phyloP scores from a whole-genome alignment of 2,888 invertebrate species.

The Aromia moschata region DNA sequence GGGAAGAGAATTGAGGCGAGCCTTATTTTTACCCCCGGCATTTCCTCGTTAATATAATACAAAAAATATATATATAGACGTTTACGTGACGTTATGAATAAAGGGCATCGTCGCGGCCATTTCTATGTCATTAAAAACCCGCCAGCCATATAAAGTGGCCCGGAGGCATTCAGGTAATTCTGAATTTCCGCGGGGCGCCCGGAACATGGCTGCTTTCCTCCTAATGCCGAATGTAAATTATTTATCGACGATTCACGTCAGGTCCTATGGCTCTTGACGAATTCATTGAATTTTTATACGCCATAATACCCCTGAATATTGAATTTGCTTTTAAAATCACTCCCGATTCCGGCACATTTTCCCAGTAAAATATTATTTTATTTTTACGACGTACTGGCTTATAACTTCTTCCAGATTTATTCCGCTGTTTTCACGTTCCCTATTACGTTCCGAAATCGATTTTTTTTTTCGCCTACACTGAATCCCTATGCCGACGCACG shows the following conservation, averaged over 20 bases:
- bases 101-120: no score
- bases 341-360: slow-evolving; percentile 30
- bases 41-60: no score
- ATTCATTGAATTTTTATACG: slow-evolving; percentile 46
- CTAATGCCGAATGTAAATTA: slow-evolving; percentile 39
- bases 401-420: not conserved
- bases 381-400: slow-evolving; percentile 8
- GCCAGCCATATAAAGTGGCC: not conserved
- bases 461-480: not conserved
- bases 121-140: no score
- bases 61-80: no score
- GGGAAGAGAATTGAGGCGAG: no score
- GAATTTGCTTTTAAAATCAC: slow-evolving; percentile 36
- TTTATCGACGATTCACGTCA: slow-evolving; percentile 42
- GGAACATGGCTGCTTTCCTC: slow-evolving; percentile 15
- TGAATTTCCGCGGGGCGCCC: slow-evolving; percentile 7
- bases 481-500: not conserved
- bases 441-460: not conserved
- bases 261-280: slow-evolving; percentile 45
- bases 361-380: slow-evolving; percentile 21
- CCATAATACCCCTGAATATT: slow-evolving; percentile 39
- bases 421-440: not conserved
- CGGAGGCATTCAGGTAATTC: slow-evolving; percentile 6
- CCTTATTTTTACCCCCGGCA: no score
- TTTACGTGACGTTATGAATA: no score